Percentiles rank a stretch among this genome's conserved stretches.
Conservation (phyloP, 2,888 invertebrate species). For the Allacma fusca region DNA sequence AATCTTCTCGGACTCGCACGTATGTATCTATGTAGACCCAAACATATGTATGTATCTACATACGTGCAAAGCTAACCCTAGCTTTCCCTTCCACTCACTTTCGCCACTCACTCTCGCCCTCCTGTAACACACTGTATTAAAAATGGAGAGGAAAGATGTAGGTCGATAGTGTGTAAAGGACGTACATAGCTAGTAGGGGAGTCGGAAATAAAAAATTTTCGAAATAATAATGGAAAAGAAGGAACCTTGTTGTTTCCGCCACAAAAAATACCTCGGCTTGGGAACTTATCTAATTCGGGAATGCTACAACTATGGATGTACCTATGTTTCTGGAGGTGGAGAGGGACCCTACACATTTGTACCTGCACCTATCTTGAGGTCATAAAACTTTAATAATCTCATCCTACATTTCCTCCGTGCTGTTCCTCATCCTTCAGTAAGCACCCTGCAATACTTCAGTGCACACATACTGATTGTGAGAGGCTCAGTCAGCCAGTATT, state of each 20-base stretch:
- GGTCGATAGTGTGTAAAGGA: constrained; percentile 3
- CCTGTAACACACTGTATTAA: background rate
- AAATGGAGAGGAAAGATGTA: constrained; percentile 3
- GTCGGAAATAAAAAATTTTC: too few species aligned
- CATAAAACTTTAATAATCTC: background rate
- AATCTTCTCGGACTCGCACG: background rate
- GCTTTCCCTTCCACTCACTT: too few species aligned
- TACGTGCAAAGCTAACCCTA: background rate
- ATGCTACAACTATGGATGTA: background rate
- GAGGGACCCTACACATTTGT: background rate
- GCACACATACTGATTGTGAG: too few species aligned
- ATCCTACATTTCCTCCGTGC: background rate
- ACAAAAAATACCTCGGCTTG: too few species aligned
- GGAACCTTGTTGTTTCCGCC: background rate
- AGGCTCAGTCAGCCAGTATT: too few species aligned
- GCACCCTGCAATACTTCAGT: too few species aligned
- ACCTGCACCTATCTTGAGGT: background rate
- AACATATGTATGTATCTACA: too few species aligned
- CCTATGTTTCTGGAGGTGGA: background rate
- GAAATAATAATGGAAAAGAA: background rate
- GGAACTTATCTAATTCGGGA: too few species aligned
- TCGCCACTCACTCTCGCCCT: background rate
- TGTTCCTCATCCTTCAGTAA: background rate
- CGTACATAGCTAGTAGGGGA: background rate
- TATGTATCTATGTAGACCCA: too few species aligned